phyloP scores from a whole-genome alignment of 2,888 invertebrate genomes.

The Neuroscelio doddi region DNA sequence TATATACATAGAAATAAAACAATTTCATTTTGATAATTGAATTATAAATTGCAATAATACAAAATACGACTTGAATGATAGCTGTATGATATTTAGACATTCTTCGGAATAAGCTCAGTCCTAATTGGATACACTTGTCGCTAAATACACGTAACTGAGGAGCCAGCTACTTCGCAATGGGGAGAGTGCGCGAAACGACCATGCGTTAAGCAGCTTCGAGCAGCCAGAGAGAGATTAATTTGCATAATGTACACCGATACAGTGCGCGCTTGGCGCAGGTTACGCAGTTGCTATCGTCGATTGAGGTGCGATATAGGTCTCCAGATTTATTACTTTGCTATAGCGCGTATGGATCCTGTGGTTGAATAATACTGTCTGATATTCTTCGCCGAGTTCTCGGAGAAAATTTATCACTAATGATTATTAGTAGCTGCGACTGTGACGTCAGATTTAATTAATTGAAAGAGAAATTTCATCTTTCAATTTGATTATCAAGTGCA shows the following conservation, averaged over 20 bases:
- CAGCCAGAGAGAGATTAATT: conserved; percentile 37
- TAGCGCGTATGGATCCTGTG: conserved; percentile 25
- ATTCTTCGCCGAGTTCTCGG: conserved; percentile 13
- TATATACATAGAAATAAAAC: too few relatives aligned
- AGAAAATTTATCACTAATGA: conserved; percentile 23
- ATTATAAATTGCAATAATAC: too few relatives aligned
- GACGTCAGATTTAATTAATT: not conserved
- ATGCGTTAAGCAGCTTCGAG: conserved; percentile 32
- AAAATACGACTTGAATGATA: too few relatives aligned
- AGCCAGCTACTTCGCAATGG: conserved; percentile 25
- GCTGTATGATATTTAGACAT: conserved; percentile 23
- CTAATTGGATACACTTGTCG: conserved; percentile 34
- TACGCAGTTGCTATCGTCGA: conserved; percentile 38
- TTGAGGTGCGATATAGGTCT: conserved; percentile 30
- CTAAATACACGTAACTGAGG: conserved; percentile 31
- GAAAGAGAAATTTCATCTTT: too few relatives aligned
- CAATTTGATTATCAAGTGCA: too few relatives aligned
- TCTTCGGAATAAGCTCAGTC: conserved; percentile 16
- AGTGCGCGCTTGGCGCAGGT: conserved; percentile 25
- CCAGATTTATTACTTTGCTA: conserved; percentile 35
- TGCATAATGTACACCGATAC: conserved; percentile 39
- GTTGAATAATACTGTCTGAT: conserved; percentile 31
- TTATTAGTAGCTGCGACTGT: conserved; percentile 7
- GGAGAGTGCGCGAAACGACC: conserved; percentile 17
- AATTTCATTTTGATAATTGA: too few relatives aligned